Base-by-base conservation (phyloP, 1,140 invertebrate genomes). In the Zelostemma sp. region DNA sequence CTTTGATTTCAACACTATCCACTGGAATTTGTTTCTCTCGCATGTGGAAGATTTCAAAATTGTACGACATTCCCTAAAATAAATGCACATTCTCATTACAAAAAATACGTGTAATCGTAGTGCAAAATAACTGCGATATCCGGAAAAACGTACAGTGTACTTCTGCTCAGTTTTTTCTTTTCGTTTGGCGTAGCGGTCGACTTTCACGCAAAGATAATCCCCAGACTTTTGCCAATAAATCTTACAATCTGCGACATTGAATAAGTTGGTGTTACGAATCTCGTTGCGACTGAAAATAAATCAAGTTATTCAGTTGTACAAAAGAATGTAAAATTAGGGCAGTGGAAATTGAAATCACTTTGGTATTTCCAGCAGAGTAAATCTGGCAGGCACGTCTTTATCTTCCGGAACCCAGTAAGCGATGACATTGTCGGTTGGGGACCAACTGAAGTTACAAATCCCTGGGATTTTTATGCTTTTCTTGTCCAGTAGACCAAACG, bases 141-240 rank as follows among this genome's bases (percentile, higher is more conserved):
- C 19, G 40, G 16, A 33, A 55, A 63, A 54, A 86, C 88, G 88
- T 86, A 93, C 92, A 64, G 94, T 94, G 80, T 99, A 99, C 86
- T 99, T 99, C 68, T 89, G 89, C 57, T 96, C 92, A 79, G 86
- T 95, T 87, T 91, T 97, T 84, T 92, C 97, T 88, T 92, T 97
- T 86, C 92, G 91, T n/a, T 99, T 99, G 1, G 93, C 92, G 82
- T 98, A 99, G 57, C 98, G 90, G 84, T 99, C 97, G 0, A 99
- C 97, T 88, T 99, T 99, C 0, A 99, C 97, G 80, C 97, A 99
- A 11, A 99, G 87, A 82, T 97, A 98, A 79, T 99, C 96, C 5
- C 98, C 98, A 55, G 92, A 95, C 82, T 98, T 99, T 85, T 99
- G 98, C 98, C 98, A 99, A 81, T 97, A 96, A 79, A 99, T 96